Evolutionary conservation across 2,113 vertebrate genomes (phyloP).

Genomic region (Gnathonemus echidnorhynchus): DNA sequence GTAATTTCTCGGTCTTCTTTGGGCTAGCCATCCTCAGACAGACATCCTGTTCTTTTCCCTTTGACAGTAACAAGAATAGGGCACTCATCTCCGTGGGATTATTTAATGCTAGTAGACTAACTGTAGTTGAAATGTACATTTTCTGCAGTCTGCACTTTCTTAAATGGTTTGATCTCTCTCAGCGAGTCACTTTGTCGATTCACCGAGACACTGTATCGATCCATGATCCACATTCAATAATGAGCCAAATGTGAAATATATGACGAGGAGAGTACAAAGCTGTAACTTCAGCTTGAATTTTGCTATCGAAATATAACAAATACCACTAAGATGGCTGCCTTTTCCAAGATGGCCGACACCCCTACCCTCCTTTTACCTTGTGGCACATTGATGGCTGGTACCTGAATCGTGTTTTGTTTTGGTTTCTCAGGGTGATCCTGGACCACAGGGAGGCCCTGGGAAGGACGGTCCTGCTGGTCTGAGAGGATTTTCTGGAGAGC

Average conservation of each 20-base stretch:
- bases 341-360: neutral
- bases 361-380: too few species aligned
- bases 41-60: neutral
- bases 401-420: constrained; percentile 17
- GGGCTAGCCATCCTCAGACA: neutral
- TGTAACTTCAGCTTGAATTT: neutral
- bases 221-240: neutral
- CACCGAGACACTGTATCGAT: neutral
- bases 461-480: constrained; percentile 86
- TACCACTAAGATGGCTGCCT: neutral
- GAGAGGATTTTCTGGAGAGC: constrained; percentile 83
- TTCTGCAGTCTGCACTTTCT: neutral
- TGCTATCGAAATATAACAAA: neutral
- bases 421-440: constrained; percentile 82
- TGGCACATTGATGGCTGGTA: neutral
- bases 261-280: neutral
- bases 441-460: constrained; percentile 75
- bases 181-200: neutral
- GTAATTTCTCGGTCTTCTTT: neutral
- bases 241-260: neutral
- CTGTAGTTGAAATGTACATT: neutral
- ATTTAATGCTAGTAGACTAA: neutral
- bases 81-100: neutral
- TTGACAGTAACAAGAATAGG: neutral
- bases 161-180: neutral